Conservation (phyloP, 2,797 vertebrate species). For the Melanogrammus aeglefinus region DNA sequence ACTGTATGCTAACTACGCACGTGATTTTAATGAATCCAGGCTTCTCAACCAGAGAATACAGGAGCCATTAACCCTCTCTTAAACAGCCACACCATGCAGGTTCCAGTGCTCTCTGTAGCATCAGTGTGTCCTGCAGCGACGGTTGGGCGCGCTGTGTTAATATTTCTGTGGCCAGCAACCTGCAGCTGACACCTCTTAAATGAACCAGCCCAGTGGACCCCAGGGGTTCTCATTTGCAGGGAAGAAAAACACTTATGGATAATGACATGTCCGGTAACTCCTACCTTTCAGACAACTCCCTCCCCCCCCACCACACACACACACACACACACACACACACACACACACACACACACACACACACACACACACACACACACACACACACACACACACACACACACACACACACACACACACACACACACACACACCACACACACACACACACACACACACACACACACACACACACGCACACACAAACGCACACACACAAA, state of each 20-base stretch:
- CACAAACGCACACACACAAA: background rate
- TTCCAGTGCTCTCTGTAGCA: no score
- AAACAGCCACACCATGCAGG: no score
- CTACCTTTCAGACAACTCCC: slow-evolving; percentile 18
- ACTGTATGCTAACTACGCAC: background rate
- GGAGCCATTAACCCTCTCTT: no score
- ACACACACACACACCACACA: no score
- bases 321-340: no score
- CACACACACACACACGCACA: background rate
- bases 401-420: no score
- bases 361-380: no score
- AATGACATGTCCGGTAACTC: background rate
- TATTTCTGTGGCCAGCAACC: background rate
- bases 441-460: no score
- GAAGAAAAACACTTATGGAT: slow-evolving; percentile 24
- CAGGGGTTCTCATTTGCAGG: slow-evolving; percentile 19
- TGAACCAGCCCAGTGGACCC: slow-evolving; percentile 1
- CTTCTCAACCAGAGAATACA: background rate
- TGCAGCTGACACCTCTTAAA: slow-evolving; percentile 17
- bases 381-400: no score
- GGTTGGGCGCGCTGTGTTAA: no score
- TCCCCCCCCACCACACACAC: background rate
- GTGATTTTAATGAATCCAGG: background rate
- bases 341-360: no score
- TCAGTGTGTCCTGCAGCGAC: no score